Evolutionary conservation across 1,140 invertebrate genomes (phyloP), one percentile per base, ranked within the genome.

Genomic region (Aphelenchoides avenae): DNA sequence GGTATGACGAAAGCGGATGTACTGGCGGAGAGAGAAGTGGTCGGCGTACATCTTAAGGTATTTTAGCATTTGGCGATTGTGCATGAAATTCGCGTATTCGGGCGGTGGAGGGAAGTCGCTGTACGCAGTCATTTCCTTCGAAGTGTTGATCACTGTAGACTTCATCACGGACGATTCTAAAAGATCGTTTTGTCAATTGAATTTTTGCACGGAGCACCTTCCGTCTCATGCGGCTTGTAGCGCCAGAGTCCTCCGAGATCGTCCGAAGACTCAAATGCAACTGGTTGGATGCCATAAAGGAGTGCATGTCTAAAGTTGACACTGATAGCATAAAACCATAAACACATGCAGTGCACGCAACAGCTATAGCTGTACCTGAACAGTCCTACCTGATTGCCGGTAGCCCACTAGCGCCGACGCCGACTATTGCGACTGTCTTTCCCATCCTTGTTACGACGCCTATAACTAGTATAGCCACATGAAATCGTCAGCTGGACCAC

Each of bases 131-230:
- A 60, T 60, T 27, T 60, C 57, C 60, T 82, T 82, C 52, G 76
- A 79, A 1, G 80, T 79, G 63, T 83, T 82, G 50, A 80, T 79
- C 4, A 82, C 71, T 5, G 79, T 80, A 6, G 74, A 71, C 42
- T 77, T 77, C 75, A 79, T 77, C 0, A 81, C 79, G 1, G 80
- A 79, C 0, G 71, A 72, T 24, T 66, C 64, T 66, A 22, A 39
- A 67, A 20, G 1, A 1, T 80, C 62, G 3, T 71, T 79, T 22
- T 2, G 68, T 71, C 13, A 59, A 48, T 7, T 52, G 54, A n/a
- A n/a, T 52, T 15, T 13, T 11, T 52, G n/a, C n/a, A n/a, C 37
- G 42, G 56, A 47, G n/a, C 33, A 51, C 48, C 36, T 31, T 61
- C 22, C 24, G 36, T 54, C 37, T 65, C 56, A 34, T 66, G 41